Evolutionary conservation across 2,113 vertebrate genomes (phyloP).

Genomic region (Dromaius novaehollandiae): DNA sequence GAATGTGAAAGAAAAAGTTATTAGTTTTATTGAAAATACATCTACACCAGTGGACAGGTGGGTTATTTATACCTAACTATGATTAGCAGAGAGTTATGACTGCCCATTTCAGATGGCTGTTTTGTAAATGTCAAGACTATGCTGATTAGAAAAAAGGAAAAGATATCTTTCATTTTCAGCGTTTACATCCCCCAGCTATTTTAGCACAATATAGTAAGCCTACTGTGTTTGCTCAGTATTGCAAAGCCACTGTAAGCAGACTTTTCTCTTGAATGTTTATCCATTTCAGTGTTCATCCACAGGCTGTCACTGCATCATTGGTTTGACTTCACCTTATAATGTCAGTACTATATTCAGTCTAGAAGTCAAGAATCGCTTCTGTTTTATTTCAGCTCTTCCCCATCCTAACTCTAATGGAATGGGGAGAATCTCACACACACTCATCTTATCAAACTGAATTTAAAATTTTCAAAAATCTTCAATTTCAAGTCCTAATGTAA

Average conservation of each 20-base stretch:
- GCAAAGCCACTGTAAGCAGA: background rate
- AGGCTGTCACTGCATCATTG: background rate
- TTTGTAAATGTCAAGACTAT: background rate
- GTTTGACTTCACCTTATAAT: background rate
- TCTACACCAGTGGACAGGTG: conserved; percentile 96
- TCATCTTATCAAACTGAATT: background rate
- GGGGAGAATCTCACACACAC: background rate
- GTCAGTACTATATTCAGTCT: background rate
- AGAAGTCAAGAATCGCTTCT: background rate
- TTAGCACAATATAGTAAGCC: background rate
- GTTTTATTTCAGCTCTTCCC: background rate
- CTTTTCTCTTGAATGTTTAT: background rate
- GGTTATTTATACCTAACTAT: conserved; percentile 17
- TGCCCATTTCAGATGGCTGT: background rate
- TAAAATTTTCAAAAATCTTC: background rate
- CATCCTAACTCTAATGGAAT: background rate
- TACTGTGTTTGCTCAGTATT: background rate
- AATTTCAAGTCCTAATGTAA: background rate
- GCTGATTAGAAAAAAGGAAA: background rate
- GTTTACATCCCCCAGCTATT: background rate
- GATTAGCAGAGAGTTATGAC: background rate
- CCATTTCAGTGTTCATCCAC: background rate
- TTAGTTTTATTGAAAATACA: conserved; percentile 99
- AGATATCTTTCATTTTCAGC: background rate
- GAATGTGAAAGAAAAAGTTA: conserved; percentile 98